Percentiles rank a stretch among this genome's conserved stretches.
phyloP scores from a whole-genome alignment of 2,797 vertebrate genomes.

The Huso huso region DNA sequence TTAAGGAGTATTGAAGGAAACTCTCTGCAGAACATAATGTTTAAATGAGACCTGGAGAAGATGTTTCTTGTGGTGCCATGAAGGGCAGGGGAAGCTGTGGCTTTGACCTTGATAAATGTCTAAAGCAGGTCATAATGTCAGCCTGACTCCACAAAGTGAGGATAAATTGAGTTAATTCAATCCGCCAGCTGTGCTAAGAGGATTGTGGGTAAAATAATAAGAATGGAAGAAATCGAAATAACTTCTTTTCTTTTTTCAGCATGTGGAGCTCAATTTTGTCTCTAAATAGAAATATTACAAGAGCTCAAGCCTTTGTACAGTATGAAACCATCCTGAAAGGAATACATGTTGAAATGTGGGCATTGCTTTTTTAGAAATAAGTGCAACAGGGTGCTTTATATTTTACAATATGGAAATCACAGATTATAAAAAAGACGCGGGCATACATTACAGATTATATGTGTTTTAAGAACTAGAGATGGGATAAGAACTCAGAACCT shows the following conservation, averaged over 20 bases:
- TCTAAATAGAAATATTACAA: constrained; percentile 3
- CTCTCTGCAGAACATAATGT: constrained; percentile 12
- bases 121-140: constrained; percentile 6
- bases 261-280: background rate
- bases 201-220: constrained; percentile 10
- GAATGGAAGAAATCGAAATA: constrained; percentile 6
- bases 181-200: background rate
- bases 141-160: constrained; percentile 9
- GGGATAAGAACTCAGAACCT: too few species aligned
- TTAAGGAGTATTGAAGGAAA: constrained; percentile 10
- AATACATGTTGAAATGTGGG: too few species aligned
- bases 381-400: background rate
- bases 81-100: constrained; percentile 4
- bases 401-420: too few species aligned
- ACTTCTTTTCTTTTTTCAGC: background rate
- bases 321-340: background rate
- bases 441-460: too few species aligned
- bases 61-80: constrained; percentile 6
- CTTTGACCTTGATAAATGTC: constrained; percentile 6
- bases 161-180: constrained; percentile 10
- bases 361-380: background rate
- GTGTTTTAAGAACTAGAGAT: too few species aligned
- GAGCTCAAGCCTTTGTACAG: background rate
- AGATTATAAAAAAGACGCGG: background rate
- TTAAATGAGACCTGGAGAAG: constrained; percentile 10